phyloP scores from a whole-genome alignment of 2,797 vertebrate species.

The Gorsachius magnificus region DNA sequence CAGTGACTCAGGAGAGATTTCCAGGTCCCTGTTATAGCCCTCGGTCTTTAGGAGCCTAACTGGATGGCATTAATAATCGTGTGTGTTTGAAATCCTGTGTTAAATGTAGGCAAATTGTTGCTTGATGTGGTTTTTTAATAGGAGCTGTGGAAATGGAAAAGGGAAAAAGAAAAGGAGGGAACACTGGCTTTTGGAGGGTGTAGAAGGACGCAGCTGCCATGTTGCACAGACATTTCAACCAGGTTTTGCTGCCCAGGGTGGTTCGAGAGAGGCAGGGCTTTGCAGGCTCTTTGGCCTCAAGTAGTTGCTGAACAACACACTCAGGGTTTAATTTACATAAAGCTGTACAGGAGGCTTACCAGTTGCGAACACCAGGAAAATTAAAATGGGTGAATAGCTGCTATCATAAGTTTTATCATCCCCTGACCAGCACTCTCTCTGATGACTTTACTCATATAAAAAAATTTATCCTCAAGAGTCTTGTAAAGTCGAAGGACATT shows the following conservation, averaged over 20 bases:
- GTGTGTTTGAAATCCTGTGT: not conserved
- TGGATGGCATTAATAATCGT: not conserved
- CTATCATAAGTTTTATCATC: not conserved
- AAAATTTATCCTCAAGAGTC: conserved; percentile 13
- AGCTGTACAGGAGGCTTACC: not conserved
- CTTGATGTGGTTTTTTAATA: not conserved
- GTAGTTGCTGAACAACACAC: not conserved
- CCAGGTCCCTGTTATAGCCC: not conserved
- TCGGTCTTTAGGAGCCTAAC: not conserved
- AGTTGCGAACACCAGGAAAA: not conserved
- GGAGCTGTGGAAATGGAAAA: not conserved
- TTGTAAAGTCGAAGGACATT: conserved; percentile 15
- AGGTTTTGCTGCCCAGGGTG: not conserved
- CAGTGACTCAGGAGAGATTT: not conserved
- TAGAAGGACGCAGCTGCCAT: not conserved
- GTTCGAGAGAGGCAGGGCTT: not conserved
- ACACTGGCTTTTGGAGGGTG: not conserved
- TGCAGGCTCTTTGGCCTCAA: not conserved
- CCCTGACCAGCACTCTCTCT: not conserved
- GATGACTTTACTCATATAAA: conserved; percentile 17
- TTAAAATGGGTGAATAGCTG: not conserved
- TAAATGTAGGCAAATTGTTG: not conserved
- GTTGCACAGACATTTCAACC: not conserved
- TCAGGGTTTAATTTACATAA: not conserved
- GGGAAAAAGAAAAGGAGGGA: not conserved